Evolutionary conservation across 2,113 vertebrate species (phyloP).

Genomic region (Bos taurus): DNA sequence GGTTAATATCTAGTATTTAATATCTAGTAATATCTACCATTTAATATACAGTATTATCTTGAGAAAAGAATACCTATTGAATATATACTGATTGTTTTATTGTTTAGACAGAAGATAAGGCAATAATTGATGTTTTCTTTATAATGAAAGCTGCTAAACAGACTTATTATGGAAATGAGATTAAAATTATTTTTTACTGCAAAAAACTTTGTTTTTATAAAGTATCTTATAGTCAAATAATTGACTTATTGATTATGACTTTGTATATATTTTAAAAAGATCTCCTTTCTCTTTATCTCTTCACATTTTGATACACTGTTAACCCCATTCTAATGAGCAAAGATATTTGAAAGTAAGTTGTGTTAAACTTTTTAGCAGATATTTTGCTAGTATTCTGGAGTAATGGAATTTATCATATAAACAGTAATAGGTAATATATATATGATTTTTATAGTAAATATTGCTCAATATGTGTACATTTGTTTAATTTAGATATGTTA

Average conservation of each 20-base stretch:
- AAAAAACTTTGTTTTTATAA: neutral
- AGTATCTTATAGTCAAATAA: neutral
- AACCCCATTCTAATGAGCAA: neutral
- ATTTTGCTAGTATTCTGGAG: neutral
- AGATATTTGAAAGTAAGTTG: neutral
- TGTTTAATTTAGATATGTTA: neutral
- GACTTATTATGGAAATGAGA: neutral
- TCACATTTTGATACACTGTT: neutral
- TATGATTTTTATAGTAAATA: neutral
- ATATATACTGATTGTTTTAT: neutral
- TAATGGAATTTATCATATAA: neutral
- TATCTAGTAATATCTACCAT: neutral
- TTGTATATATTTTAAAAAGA: neutral
- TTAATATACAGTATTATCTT: neutral
- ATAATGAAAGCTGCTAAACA: neutral
- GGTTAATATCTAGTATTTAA: neutral
- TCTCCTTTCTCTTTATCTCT: neutral
- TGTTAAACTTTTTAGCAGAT: neutral
- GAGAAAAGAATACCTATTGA: neutral
- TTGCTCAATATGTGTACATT: neutral
- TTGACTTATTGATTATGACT: neutral
- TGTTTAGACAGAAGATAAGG: neutral
- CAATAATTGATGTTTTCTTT: neutral
- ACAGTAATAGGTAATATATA: neutral
- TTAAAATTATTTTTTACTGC: neutral